Conservation (phyloP, 1,140 invertebrate genomes). For the Pseudomyrmex cubaensis region DNA sequence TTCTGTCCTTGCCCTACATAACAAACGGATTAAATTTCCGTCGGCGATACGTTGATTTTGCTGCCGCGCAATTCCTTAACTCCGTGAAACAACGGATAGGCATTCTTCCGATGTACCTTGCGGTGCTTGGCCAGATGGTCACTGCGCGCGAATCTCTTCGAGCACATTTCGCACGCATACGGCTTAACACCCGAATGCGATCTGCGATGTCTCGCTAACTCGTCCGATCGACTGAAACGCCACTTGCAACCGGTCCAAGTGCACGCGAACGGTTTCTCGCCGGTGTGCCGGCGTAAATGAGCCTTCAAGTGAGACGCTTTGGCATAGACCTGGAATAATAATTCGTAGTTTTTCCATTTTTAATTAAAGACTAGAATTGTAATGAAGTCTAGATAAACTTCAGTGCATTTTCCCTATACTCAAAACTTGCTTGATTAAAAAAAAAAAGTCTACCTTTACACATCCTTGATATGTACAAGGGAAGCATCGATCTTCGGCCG, state of each 20-base stretch:
- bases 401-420: not conserved
- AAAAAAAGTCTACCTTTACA: conserved; percentile 75
- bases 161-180: conserved; percentile 93
- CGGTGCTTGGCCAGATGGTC: conserved; percentile 96
- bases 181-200: conserved; percentile 95
- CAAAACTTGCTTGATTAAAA: too few species aligned
- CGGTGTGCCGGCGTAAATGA: conserved; percentile 96
- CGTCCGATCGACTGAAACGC: conserved; percentile 97
- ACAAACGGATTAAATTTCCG: conserved; percentile 67
- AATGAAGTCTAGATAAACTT: not conserved
- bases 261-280: conserved; percentile 96
- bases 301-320: conserved; percentile 98
- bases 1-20: not conserved
- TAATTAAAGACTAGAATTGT: not conserved
- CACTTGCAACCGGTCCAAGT: conserved; percentile 97
- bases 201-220: conserved; percentile 93
- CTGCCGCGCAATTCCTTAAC: conserved; percentile 74
- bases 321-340: conserved; percentile 89
- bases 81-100: conserved; percentile 78
- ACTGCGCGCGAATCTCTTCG: conserved; percentile 94
- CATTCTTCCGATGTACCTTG: conserved; percentile 91
- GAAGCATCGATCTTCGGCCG: conserved; percentile 85
- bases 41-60: conserved; percentile 78
- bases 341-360: not conserved
- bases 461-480: conserved; percentile 87